phyloP scores from a whole-genome alignment of 2,888 invertebrate genomes.

The Actias luna region DNA sequence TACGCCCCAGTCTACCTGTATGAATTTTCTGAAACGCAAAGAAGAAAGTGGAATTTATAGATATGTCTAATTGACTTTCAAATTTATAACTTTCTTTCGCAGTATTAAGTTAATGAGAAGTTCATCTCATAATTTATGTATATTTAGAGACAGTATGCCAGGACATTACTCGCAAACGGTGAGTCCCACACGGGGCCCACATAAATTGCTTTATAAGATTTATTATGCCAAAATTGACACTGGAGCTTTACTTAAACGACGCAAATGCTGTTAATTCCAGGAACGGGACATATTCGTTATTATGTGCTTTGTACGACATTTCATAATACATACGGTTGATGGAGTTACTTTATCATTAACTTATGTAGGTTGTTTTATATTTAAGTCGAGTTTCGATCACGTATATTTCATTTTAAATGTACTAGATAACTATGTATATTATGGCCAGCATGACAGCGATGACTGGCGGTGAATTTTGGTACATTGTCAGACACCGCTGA shows the following conservation, averaged over 20 bases:
- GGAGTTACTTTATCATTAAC: not conserved
- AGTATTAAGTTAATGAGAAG: not conserved
- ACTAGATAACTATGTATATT: too few relatives aligned
- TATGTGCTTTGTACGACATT: slow-evolving; percentile 22
- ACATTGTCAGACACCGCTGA: too few relatives aligned
- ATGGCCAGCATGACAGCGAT: too few relatives aligned
- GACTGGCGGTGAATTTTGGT: too few relatives aligned
- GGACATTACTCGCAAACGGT: slow-evolving; percentile 9
- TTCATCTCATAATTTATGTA: not conserved
- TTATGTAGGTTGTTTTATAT: not conserved
- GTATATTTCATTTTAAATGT: not conserved
- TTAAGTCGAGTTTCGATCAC: not conserved
- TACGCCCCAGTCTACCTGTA: too few relatives aligned
- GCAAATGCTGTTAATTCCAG: slow-evolving; percentile 41
- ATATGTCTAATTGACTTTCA: not conserved
- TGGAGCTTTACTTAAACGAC: slow-evolving; percentile 43
- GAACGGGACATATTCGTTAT: slow-evolving; percentile 30
- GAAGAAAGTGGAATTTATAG: too few relatives aligned
- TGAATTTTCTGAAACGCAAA: too few relatives aligned
- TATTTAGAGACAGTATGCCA: not conserved
- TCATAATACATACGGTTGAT: not conserved
- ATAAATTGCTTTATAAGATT: slow-evolving; percentile 17
- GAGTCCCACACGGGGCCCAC: slow-evolving; percentile 1
- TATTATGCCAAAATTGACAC: slow-evolving; percentile 29
- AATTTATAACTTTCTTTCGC: not conserved